phyloP scores from a whole-genome alignment of 2,797 vertebrate species.

The Huso huso region DNA sequence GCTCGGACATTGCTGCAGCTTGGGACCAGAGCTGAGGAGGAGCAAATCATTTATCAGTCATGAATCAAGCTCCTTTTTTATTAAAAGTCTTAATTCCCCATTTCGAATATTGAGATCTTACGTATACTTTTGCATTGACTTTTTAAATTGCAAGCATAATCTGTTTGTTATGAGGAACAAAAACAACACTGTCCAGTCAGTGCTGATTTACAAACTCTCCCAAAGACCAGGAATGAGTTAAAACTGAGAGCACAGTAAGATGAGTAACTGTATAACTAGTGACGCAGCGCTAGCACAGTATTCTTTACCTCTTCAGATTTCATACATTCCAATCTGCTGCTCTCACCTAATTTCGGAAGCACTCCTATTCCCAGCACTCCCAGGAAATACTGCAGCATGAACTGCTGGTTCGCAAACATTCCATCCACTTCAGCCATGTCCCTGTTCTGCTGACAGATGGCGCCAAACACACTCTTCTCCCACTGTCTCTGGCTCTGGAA shows the following conservation, averaged over 20 bases:
- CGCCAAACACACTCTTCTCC: conserved; percentile 46
- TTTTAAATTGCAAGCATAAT: too few relatives aligned
- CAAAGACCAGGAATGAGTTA: too few relatives aligned
- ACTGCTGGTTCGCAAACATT: conserved; percentile 51
- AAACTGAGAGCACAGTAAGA: too few relatives aligned
- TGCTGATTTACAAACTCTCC: too few relatives aligned
- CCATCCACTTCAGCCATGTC: conserved; percentile 25
- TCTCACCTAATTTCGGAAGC: conserved; percentile 34
- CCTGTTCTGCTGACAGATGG: conserved; percentile 36
- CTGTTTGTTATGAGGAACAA: too few relatives aligned
- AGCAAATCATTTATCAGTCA: too few relatives aligned
- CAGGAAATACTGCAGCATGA: conserved; percentile 59
- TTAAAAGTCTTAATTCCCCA: too few relatives aligned
- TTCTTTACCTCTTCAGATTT: neutral
- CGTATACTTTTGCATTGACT: too few relatives aligned
- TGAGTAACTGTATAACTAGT: too few relatives aligned
- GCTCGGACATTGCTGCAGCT: conserved; percentile 57
- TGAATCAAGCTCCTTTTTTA: too few relatives aligned
- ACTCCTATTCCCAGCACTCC: conserved; percentile 46
- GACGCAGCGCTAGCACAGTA: neutral
- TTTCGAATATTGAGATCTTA: too few relatives aligned
- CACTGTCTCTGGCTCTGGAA: conserved; percentile 57
- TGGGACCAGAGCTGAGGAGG: conserved; percentile 34
- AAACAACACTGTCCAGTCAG: too few relatives aligned
- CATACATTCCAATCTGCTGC: neutral